Evolutionary conservation across 2,888 invertebrate species (phyloP).

Genomic region (Eristalis tenax): DNA sequence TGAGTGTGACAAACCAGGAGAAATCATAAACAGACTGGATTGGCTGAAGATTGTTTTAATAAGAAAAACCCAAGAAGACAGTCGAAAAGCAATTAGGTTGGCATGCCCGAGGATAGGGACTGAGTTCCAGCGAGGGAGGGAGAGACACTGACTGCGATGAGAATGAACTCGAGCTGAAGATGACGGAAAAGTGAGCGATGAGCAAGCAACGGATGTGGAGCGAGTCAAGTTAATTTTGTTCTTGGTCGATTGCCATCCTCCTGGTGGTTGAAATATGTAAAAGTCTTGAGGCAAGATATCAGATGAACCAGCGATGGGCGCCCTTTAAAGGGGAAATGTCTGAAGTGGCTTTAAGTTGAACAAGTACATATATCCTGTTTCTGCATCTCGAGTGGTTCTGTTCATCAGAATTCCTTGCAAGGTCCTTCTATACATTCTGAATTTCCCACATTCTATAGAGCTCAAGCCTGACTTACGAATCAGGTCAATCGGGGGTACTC

Average conservation of each 20-base stretch:
- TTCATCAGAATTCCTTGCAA: no score
- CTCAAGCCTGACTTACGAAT: no score
- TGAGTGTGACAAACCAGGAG: background rate
- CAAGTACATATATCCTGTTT: no score
- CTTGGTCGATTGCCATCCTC: background rate
- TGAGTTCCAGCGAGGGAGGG: conserved; percentile 74
- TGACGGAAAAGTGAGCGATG: conserved; percentile 11
- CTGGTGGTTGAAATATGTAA: background rate
- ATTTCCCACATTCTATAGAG: no score
- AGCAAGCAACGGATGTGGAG: background rate
- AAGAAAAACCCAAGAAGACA: background rate
- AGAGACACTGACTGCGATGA: conserved; percentile 78
- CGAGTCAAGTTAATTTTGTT: background rate
- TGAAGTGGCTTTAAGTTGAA: background rate
- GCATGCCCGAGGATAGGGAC: conserved; percentile 60
- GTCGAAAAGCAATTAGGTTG: conserved; percentile 4
- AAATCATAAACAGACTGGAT: background rate
- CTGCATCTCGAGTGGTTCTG: background rate
- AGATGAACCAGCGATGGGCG: background rate
- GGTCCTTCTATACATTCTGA: no score
- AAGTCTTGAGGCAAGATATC: background rate
- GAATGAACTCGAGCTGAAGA: conserved; percentile 75
- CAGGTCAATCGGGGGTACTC: no score
- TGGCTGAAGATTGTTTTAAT: background rate
- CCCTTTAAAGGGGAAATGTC: background rate